phyloP scores from a whole-genome alignment of 2,113 vertebrate genomes.

The Laticauda laticaudata region DNA sequence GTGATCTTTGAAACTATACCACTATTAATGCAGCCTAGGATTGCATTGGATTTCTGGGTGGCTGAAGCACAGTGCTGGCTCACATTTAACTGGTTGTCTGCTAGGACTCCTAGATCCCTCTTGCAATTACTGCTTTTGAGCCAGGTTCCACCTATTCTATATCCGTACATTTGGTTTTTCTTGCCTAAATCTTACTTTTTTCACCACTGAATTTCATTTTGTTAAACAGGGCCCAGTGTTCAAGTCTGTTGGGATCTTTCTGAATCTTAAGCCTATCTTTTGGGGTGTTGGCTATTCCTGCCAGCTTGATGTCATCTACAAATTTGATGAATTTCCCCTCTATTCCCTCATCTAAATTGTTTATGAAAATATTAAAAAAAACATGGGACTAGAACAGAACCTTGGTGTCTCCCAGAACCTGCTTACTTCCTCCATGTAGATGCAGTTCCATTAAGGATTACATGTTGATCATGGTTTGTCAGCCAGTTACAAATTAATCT shows the following conservation, averaged over 20 bases:
- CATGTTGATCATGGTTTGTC: no score
- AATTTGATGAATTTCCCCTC: neutral
- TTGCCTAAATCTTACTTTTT: neutral
- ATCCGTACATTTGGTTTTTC: neutral
- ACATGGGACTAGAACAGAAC: no score
- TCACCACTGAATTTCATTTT: no score
- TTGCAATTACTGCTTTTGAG: neutral
- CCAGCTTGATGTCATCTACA: neutral
- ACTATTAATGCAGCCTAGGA: neutral
- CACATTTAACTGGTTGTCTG: neutral
- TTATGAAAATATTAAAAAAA: neutral
- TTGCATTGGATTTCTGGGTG: neutral
- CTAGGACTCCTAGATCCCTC: neutral
- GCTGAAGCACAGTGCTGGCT: neutral
- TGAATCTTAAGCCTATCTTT: neutral
- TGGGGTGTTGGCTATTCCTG: neutral
- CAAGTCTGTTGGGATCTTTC: neutral
- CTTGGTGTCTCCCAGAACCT: no score
- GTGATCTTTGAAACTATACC: neutral
- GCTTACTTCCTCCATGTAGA: no score
- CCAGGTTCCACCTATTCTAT: neutral
- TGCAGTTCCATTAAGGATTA: no score
- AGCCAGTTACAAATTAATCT: no score
- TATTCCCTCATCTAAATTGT: neutral
- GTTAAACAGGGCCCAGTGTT: no score